A percentile compares a stretch with the other conserved stretches of the same genome.
Conservation (phyloP, 2,888 invertebrate species). For the Coelopa pilipes region DNA sequence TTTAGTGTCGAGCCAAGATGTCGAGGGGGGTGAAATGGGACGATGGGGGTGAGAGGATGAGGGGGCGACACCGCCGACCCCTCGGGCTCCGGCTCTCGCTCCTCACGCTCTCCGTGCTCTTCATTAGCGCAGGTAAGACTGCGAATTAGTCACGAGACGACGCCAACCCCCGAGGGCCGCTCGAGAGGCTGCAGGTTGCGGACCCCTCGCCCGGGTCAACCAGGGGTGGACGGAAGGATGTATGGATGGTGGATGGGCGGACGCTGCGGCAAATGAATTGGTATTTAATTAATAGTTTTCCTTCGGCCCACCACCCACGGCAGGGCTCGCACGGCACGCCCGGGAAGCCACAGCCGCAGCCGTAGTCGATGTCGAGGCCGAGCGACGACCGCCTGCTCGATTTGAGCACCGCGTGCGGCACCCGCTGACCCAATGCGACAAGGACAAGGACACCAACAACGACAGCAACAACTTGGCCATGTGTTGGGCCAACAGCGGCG, state of each 20-base stretch:
- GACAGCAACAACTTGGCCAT: conserved; percentile 32
- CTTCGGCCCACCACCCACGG: conserved; percentile 52
- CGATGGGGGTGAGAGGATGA: neutral
- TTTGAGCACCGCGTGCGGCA: conserved; percentile 40
- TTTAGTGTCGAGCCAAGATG: conserved; percentile 46
- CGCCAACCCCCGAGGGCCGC: neutral
- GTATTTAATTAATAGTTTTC: conserved; percentile 67
- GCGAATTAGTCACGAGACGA: conserved; percentile 19
- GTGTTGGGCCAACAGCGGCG: neutral
- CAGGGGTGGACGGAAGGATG: too few relatives aligned
- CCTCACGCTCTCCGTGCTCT: conserved; percentile 21
- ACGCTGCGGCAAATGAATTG: conserved; percentile 59
- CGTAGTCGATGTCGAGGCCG: too few relatives aligned
- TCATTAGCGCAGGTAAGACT: conserved; percentile 21
- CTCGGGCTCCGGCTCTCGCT: too few relatives aligned
- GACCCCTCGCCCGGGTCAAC: neutral
- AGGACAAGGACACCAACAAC: conserved; percentile 30
- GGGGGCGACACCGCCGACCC: too few relatives aligned
- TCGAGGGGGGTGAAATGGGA: neutral
- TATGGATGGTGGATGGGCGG: too few relatives aligned
- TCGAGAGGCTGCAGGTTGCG: conserved; percentile 16
- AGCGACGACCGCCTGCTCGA: conserved; percentile 35
- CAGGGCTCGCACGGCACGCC: conserved; percentile 30
- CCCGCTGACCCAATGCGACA: conserved; percentile 61
- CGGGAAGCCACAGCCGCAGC: too few relatives aligned